Evolutionary conservation across 92 coral and sea anemone species (phyloP), one percentile per base, ranked within the genome.

Genomic region (Parazoanthus darwini): DNA sequence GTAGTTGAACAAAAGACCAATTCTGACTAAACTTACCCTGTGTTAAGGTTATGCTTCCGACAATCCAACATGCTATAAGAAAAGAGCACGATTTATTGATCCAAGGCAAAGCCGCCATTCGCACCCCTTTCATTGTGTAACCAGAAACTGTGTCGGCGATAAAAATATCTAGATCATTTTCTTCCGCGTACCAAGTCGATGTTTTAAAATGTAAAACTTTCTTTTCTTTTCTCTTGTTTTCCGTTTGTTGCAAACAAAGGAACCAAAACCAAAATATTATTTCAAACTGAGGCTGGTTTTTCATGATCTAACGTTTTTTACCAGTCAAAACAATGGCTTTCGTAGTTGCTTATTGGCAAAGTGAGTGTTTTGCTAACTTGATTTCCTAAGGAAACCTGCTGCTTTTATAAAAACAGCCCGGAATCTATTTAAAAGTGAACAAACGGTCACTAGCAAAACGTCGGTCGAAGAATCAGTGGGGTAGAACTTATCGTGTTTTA

Each of bases 291-390:
- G 15, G 26, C 79, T 71, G 78, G 77, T 84, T 71, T 46, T 84
- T 36, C 44, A 71, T 84, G 87, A 84, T 51, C 79, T 84, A 71
- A 84, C 87, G 18, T 72, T 25, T 11, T 26, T 6, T 71, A 84
- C 87, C 87, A 84, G 87, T 71, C 87, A 84, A 84, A 84, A 84
- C 87, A 84, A 68, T 25, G 25, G 29, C 16, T 8, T 48, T 35
- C 44, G 78, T 23, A 46, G 87, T 68, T 71, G 78, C 66, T 71
- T 51, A 84, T 84, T 84, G 87, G 87, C 67, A 84, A 83, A 70
- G 50, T 72, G 78, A 29, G 36, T 83, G 39, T 48, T 72, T 83
- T 20, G 11, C 20, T 25, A 6, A 15, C 44, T 33, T 6, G 8
- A 29, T 71, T 73, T 70, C 79, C 33, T 71, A 38, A 33, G 6